These are phyloP conservation scores for Synanthedon vespiformis DNA, from an alignment of 2,888 invertebrate species.

Conservation along the genomic window DNA sequence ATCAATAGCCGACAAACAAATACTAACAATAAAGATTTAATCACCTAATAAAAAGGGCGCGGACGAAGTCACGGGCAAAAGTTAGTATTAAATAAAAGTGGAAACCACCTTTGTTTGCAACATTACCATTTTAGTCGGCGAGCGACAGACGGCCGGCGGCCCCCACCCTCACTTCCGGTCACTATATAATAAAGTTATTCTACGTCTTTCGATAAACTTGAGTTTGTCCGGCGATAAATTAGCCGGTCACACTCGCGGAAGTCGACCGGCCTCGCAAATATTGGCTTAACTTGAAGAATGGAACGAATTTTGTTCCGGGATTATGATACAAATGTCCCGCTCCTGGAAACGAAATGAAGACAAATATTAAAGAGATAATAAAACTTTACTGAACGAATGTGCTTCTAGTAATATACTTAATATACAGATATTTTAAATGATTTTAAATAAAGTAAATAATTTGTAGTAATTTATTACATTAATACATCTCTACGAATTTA, in stretches of 20 bases:
- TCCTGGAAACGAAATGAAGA: neutral
- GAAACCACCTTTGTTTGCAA: constrained; percentile 17
- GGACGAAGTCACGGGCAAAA: too few relatives aligned
- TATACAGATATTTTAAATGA: too few relatives aligned
- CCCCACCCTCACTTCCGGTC: constrained; percentile 56
- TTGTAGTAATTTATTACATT: too few relatives aligned
- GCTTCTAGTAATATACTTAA: neutral
- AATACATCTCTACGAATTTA: too few relatives aligned
- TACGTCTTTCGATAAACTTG: constrained; percentile 69
- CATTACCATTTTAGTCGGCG: constrained; percentile 15
- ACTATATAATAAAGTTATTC: constrained; percentile 71
- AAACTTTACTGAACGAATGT: neutral
- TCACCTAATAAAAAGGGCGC: too few relatives aligned
- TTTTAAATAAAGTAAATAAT: too few relatives aligned
- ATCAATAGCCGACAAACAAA: too few relatives aligned
- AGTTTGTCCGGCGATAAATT: constrained; percentile 67
- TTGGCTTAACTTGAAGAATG: constrained; percentile 67
- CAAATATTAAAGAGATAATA: neutral
- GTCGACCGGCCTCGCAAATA: constrained; percentile 51
- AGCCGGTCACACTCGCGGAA: constrained; percentile 55
- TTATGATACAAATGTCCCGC: constrained; percentile 27
- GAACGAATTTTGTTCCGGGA: constrained; percentile 28
- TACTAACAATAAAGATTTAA: too few relatives aligned
- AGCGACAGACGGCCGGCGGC: constrained; percentile 2
- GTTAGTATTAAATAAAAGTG: too few relatives aligned